These are phyloP conservation scores for Phrynocephalus guinanensis DNA, from an alignment of 2,797 vertebrate species.

Conservation along the genomic window DNA sequence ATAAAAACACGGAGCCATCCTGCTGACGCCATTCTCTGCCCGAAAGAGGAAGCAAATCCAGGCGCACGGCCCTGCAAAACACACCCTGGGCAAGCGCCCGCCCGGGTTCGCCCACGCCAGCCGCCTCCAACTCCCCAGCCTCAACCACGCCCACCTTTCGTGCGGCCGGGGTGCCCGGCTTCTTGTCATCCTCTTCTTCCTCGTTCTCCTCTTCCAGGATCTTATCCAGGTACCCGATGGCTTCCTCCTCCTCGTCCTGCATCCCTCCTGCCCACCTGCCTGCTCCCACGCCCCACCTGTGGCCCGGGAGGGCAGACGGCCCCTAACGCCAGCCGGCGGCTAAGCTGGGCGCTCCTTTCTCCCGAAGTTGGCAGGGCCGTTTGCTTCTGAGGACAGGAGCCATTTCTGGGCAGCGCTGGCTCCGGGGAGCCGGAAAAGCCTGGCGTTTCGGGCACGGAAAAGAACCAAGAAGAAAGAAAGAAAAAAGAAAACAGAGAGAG, in stretches of 20 bases:
- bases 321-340: constrained; percentile 64
- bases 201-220: constrained; percentile 93
- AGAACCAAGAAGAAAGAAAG: background rate
- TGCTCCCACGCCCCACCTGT: constrained; percentile 45
- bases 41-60: no score
- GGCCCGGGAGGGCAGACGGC: background rate
- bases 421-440: background rate
- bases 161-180: constrained; percentile 82
- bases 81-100: no score
- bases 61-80: no score
- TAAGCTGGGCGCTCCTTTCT: constrained; percentile 72
- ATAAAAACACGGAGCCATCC: no score
- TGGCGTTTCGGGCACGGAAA: background rate
- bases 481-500: background rate
- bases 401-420: constrained; percentile 63
- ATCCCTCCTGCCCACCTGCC: constrained; percentile 72
- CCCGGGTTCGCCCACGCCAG: no score
- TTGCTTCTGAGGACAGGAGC: constrained; percentile 67
- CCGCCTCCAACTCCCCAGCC: no score
- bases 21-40: no score
- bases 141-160: constrained; percentile 76
- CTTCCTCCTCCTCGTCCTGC: constrained; percentile 97
- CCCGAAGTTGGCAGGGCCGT: constrained; percentile 65
- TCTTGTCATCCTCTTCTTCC: constrained; percentile 86
- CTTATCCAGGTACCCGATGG: constrained; percentile 91